Evolutionary conservation across 2,113 vertebrate genomes (phyloP).

Genomic region (Thunnus thynnus): DNA sequence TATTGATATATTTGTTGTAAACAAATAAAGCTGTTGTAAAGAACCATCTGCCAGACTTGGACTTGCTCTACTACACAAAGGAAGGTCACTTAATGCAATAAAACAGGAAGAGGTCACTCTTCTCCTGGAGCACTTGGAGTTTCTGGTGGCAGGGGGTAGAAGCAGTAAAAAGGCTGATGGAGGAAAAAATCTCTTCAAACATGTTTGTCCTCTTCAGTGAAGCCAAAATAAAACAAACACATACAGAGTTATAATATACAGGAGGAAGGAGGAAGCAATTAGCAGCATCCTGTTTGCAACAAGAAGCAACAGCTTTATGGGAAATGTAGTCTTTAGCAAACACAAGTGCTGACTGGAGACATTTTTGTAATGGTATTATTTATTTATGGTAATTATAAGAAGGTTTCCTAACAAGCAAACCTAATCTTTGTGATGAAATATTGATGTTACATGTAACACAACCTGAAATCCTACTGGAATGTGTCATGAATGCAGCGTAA

Average conservation of each 20-base stretch:
- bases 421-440: background rate
- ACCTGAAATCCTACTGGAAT: too few species aligned
- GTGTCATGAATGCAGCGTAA: too few species aligned
- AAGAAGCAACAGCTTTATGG: too few species aligned
- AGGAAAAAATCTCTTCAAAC: too few species aligned
- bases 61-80: background rate
- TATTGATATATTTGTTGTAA: background rate
- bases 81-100: background rate
- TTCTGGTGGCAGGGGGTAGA: too few species aligned
- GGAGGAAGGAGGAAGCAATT: background rate
- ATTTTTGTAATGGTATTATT: too few species aligned
- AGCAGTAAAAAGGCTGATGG: background rate
- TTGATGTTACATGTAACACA: too few species aligned
- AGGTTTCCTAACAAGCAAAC: too few species aligned
- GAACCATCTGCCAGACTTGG: background rate
- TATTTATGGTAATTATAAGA: too few species aligned
- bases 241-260: background rate
- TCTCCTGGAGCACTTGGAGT: background rate
- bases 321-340: too few species aligned
- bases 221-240: background rate
- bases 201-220: too few species aligned
- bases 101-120: constrained; percentile 10
- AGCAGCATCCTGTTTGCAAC: constrained; percentile 11
- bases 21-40: background rate
- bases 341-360: too few species aligned